Percentiles rank a stretch among this genome's conserved stretches.
These are phyloP conservation scores for Sturnus vulgaris DNA, from an alignment of 2,113 vertebrate genomes.

Conservation along the genomic window DNA sequence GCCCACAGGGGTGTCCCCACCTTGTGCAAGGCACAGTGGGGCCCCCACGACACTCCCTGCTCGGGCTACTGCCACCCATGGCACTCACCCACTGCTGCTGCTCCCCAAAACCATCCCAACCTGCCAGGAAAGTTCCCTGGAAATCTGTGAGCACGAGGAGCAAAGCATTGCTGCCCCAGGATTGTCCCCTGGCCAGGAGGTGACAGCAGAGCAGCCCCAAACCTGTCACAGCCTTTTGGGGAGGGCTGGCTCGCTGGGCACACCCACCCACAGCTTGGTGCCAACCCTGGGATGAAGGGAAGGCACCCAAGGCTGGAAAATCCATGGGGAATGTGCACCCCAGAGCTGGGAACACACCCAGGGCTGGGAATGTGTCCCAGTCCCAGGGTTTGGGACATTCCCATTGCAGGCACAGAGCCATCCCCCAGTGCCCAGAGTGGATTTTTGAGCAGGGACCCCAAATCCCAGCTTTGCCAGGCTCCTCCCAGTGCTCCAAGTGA, in stretches of 20 bases:
- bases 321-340: fast-evolving
- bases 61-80: neutral
- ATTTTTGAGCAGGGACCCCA: neutral
- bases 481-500: neutral
- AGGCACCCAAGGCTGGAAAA: neutral
- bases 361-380: neutral
- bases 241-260: neutral
- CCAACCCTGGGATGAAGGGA: neutral
- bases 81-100: neutral
- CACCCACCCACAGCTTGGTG: fast-evolving
- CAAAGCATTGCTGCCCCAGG: neutral
- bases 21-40: neutral
- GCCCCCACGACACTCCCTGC: neutral
- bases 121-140: neutral
- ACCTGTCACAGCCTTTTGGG: neutral
- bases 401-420: fast-evolving
- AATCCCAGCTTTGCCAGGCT: fast-evolving
- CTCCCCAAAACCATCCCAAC: neutral
- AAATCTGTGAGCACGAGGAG: neutral
- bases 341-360: neutral
- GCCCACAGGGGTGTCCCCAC: neutral
- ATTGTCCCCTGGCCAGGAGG: neutral
- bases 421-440: fast-evolving
- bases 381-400: neutral
- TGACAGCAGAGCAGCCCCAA: neutral